Percentiles rank a stretch among this genome's conserved stretches.
Conservation (phyloP, 2,113 vertebrate genomes). For the Monarcha castaneiventris region DNA sequence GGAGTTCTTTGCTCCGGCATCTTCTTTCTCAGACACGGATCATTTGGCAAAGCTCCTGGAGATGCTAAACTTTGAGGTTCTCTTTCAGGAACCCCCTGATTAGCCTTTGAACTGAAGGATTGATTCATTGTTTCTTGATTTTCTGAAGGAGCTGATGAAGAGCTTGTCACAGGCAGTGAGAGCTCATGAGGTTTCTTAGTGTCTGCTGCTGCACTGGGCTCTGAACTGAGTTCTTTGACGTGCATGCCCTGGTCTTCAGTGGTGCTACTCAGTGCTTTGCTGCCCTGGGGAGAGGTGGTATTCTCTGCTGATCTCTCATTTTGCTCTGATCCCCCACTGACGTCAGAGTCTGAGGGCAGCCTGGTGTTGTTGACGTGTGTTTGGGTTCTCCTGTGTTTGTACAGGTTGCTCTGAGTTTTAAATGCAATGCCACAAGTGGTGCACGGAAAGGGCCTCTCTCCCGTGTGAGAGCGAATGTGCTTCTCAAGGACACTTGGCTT, state of each 20-base stretch:
- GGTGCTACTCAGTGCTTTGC: background rate
- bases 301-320: background rate
- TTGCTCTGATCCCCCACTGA: background rate
- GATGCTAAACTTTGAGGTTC: background rate
- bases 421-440: constrained; percentile 89
- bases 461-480: constrained; percentile 94
- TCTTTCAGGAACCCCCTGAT: background rate
- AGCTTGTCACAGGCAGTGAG: background rate
- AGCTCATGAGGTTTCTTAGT: background rate
- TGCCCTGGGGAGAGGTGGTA: background rate
- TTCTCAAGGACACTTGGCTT: constrained; percentile 98
- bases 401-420: constrained; percentile 98
- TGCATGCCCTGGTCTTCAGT: background rate
- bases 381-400: constrained; percentile 93
- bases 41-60: background rate
- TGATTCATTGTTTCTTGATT: background rate
- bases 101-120: background rate
- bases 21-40: constrained; percentile 26
- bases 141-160: background rate
- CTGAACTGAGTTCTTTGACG: background rate
- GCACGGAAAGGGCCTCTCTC: constrained; percentile 93
- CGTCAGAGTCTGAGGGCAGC: constrained; percentile 78
- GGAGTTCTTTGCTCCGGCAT: constrained; percentile 46
- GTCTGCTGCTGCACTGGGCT: background rate
- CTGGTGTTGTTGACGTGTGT: constrained; percentile 85